Evolutionary conservation across 2,888 invertebrate genomes (phyloP), one percentile per base, ranked within the genome.

Genomic region (Aporophyla nigra): DNA sequence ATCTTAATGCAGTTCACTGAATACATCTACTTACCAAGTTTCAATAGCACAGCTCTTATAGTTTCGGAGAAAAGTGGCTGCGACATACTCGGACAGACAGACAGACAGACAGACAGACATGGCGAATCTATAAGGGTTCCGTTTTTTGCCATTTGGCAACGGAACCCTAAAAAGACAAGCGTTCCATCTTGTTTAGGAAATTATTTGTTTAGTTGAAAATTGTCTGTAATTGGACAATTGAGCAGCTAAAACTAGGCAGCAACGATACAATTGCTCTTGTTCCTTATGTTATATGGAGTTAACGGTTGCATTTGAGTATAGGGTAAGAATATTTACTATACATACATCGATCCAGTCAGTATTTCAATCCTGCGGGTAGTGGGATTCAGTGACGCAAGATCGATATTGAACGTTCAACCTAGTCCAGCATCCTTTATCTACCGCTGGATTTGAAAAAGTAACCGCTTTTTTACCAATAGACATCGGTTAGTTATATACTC

Each of bases 141-240:
- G n/a, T n/a, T n/a, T n/a, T n/a, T n/a, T n/a, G n/a, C n/a, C n/a
- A n/a, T n/a, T n/a, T n/a, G n/a, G n/a, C n/a, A n/a, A n/a, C n/a
- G n/a, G n/a, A n/a, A n/a, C n/a, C n/a, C n/a, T n/a, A n/a, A n/a
- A 82, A 49, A 63, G 67, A 33, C 62, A 56, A 40, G 53, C 78
- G 49, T 56, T 56, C 62, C 59, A 70, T 66, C 85, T 83, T 74
- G 78, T 85, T 83, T 62, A 71, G 65, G 16, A 76, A 59, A 77
- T 77, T 69, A 83, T 84, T 84, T 79, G 73, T 82, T 81, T 80
- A 76, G 65, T 75, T 79, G 69, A 74, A 80, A 74, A 85, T 83
- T 73, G 84, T 62, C 67, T 68, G 61, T 85, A 86, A 88, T 87
- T 84, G 86, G 67, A 74, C 82, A 89, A 87, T 89, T 84, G 84